Conservation (phyloP, 1,140 invertebrate species). For the Drepana arcuata region DNA sequence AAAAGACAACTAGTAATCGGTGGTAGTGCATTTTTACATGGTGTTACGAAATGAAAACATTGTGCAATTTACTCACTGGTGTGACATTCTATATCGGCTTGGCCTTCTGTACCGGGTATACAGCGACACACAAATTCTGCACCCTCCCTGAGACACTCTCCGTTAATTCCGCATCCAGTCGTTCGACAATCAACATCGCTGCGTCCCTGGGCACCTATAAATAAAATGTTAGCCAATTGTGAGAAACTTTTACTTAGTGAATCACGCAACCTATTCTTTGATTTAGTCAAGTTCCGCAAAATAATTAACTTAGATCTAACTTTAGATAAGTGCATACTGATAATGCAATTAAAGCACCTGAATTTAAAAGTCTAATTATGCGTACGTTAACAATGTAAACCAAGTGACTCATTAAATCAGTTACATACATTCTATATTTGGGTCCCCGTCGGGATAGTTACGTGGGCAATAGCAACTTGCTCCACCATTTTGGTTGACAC, state of each 20-base stretch:
- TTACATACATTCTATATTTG: constrained; percentile 85
- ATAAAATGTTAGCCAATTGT: constrained; percentile 7
- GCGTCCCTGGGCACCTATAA: constrained; percentile 76
- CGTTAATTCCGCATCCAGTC: constrained; percentile 85
- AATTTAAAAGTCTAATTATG: constrained; percentile 6
- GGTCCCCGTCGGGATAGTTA: constrained; percentile 86
- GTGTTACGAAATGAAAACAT: constrained; percentile 30
- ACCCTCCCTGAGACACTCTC: constrained; percentile 84
- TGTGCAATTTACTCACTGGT: constrained; percentile 79
- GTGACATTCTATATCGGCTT: constrained; percentile 81
- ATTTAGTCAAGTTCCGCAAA: too few relatives aligned
- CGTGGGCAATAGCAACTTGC: constrained; percentile 88
- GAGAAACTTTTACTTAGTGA: too few relatives aligned
- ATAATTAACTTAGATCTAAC: too few relatives aligned
- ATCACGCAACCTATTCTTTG: too few relatives aligned
- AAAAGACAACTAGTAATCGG: too few relatives aligned
- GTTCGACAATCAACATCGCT: constrained; percentile 84
- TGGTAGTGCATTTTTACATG: constrained; percentile 66
- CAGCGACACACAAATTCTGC: constrained; percentile 88
- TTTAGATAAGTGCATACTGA: too few relatives aligned
- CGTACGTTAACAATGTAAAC: background rate
- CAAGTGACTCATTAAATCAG: background rate
- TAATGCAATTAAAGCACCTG: too few relatives aligned
- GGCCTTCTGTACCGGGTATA: constrained; percentile 80
- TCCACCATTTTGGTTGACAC: constrained; percentile 74